Conservation (phyloP, 2,888 invertebrate genomes). For the Coronaproctus castanopsis region DNA sequence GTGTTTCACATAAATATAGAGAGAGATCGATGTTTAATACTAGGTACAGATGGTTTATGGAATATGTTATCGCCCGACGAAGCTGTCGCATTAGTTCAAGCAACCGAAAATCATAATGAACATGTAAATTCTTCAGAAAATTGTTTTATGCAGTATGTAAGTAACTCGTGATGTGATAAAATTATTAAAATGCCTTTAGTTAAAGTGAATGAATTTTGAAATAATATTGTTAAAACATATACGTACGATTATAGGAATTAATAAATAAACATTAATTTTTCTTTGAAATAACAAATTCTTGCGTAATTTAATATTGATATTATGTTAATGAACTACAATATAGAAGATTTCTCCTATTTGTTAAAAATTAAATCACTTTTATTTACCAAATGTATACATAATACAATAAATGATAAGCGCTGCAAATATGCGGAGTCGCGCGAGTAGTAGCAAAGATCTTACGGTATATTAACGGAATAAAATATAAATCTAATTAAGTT, state of each 20-base stretch:
- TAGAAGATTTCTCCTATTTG: too few species aligned
- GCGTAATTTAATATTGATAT: not conserved
- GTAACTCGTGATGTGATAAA: conserved; percentile 5
- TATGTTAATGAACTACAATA: too few species aligned
- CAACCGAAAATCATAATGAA: conserved; percentile 61
- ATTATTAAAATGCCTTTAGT: conserved; percentile 11
- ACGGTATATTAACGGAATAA: too few species aligned
- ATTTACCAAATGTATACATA: too few species aligned
- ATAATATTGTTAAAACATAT: too few species aligned
- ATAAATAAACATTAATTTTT: too few species aligned
- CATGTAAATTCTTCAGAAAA: conserved; percentile 29
- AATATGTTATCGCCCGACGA: conserved; percentile 75
- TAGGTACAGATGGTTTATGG: conserved; percentile 93
- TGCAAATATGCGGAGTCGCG: too few species aligned
- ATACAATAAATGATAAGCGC: too few species aligned
- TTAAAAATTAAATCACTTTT: too few species aligned
- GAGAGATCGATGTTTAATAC: conserved; percentile 56
- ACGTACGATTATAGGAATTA: too few species aligned
- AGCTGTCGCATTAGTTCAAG: conserved; percentile 65
- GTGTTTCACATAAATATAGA: conserved; percentile 59
- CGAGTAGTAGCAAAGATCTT: too few species aligned
- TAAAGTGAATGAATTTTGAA: conserved; percentile 7
- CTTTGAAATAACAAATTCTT: not conserved
- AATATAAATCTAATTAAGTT: too few species aligned
- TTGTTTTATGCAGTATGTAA: conserved; percentile 19